Base-by-base conservation (phyloP, 2,797 vertebrate species). In the Etheostoma perlongum region DNA sequence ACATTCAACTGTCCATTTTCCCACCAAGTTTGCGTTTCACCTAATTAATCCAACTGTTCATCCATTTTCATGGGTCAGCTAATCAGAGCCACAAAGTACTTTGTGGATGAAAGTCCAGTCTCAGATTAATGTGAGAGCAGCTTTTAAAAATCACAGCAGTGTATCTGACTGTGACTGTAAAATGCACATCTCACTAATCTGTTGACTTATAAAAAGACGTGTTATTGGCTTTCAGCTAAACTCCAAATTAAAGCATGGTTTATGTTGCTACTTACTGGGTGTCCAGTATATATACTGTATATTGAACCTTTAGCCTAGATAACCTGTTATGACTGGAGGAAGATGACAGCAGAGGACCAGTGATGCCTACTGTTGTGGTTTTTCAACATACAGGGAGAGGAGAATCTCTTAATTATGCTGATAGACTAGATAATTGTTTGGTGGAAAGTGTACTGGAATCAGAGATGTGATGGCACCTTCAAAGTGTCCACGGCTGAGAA, bases 41-140 rank as follows among this genome's bases (percentile, higher is more conserved):
- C 73, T 74, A 85, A 58, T 85, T 79, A 87, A 88, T 87, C 80
- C 76, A 78, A 81, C 82, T 85, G 81, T 74, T 2, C 36, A 40
- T 40, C 0, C 63, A 84, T 84, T 82, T 74, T 79, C 66, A 67
- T 76, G 74, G 76, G 78, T 88, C 82, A 85, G 64, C 71, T 74
- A 25, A 84, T 82, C 67, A 33, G 75, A 65, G 66, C 67, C 42
- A 67, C 49, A 21, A 63, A 70, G 53, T 53, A 67, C 23, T 78
- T 81, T 82, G 59, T 79, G 70, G 70, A 69, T 73, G 62, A 82
- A 76, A 59, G 62, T 79, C 57, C 25, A 25, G 48, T 80, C 67
- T 82, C 58, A 25, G 27, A 83, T 71, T 73, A 44, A 82, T 59
- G 40, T 72, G 53, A 80, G 33, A 77, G 42, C 74, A 79, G 81